Evolutionary conservation across 53 echinoderm and acorn worm species (phyloP), one percentile per base, ranked within the genome.

Genomic region (Pentamera pediparva): DNA sequence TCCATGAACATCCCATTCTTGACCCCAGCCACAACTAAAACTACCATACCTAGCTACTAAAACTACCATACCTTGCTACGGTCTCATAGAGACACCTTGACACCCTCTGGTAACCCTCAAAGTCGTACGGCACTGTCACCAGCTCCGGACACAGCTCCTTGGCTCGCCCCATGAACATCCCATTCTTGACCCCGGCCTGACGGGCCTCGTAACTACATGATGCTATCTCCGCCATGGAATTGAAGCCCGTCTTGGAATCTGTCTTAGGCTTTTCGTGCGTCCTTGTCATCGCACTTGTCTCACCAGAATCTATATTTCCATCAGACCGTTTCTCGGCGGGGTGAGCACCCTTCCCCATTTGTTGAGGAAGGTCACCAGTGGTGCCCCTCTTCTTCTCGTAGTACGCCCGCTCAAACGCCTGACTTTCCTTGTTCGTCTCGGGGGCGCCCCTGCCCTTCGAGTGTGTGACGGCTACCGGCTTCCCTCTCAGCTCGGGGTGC

Each of bases 1-100:
- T n/a, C 96, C 90, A 96, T 91, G 47, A 81, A 96, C 96, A 96
- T 96, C 1, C 96, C 96, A 25, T 96, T 96, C 86, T 83, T 88
- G 11, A 96, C 70, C 0, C 91, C 96, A n/a, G n/a, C n/a, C n/a
- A n/a, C n/a, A n/a, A n/a, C n/a, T n/a, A n/a, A n/a, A n/a, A n/a
- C n/a, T n/a, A n/a, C n/a, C n/a, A n/a, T n/a, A n/a, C n/a, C n/a
- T n/a, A n/a, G n/a, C n/a, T n/a, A n/a, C n/a, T n/a, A n/a, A n/a
- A n/a, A n/a, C n/a, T n/a, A n/a, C n/a, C 73, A 70, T 62, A 96
- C 96, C 91, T 96, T 2, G 96, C 96, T 7, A 96, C 78, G 2
- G 83, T 96, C 25, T 89, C 91, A 75, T 96, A 96, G 48, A 96
- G 65, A 31, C 64, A 76, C 61, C 83, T 75, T 7, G 96, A 88